A percentile compares a stretch with the other conserved stretches of the same genome.
Conservation (phyloP, 2,888 invertebrate genomes). For the Drosophila glabriapex region DNA sequence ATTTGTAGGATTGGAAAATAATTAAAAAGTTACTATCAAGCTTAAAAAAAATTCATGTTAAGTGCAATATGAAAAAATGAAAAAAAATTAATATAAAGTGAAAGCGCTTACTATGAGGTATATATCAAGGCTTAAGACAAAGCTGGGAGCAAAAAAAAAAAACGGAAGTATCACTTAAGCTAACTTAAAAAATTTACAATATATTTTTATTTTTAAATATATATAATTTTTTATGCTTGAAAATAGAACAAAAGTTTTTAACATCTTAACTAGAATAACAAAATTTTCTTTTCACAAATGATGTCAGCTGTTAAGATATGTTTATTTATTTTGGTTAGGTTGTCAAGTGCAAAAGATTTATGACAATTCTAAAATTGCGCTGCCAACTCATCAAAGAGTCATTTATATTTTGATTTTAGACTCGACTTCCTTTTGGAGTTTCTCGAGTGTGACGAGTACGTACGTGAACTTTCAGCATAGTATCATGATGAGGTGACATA, state of each 20-base stretch:
- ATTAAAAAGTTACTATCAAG: rapidly evolving
- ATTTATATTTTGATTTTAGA: slow-evolving; percentile 62
- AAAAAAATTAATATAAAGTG: not conserved
- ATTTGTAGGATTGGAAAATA: not conserved
- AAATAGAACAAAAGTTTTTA: not conserved
- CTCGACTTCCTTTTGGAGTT: slow-evolving; percentile 68
- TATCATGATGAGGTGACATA: slow-evolving; percentile 70
- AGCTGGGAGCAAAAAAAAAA: not conserved
- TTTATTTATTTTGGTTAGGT: slow-evolving; percentile 29
- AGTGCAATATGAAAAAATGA: no score
- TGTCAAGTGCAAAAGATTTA: slow-evolving; percentile 71
- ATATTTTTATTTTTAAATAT: not conserved
- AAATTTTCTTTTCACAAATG: slow-evolving; percentile 30
- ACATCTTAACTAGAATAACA: not conserved
- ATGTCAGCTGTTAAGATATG: slow-evolving; percentile 39
- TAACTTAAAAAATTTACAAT: not conserved
- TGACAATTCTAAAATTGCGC: slow-evolving; percentile 56
- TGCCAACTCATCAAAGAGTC: slow-evolving; percentile 69
- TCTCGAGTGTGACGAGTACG: slow-evolving; percentile 76
- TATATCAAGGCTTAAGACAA: not conserved
- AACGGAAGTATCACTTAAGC: not conserved
- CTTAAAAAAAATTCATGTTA: not conserved
- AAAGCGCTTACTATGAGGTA: not conserved
- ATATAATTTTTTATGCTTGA: not conserved
- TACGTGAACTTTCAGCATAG: slow-evolving; percentile 57